Evolutionary conservation across 1,140 invertebrate genomes (phyloP), one percentile per base, ranked within the genome.

Genomic region (Drosophila ironensis): DNA sequence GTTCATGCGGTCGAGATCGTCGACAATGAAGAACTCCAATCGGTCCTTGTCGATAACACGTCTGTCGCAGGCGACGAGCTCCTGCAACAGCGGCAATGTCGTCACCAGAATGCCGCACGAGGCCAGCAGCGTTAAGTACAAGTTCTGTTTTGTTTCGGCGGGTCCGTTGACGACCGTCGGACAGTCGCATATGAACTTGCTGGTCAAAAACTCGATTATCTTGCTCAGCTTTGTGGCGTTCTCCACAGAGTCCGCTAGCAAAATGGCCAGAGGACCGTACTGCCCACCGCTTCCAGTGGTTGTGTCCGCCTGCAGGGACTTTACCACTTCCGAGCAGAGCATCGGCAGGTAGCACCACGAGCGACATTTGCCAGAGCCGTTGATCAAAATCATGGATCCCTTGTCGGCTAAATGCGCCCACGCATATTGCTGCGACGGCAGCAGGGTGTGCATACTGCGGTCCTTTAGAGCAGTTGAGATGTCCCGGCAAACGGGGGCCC

Each of bases 81-180:
- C n/a, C n/a, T n/a, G n/a, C n/a, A 78, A 27, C 1, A 59, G 52
- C 0, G 11, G 3, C 0, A 27, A 2, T 1, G 70, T 86, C 0
- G 78, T 56, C 8, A 84, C 46, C 19, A 84, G 16, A 27, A 84
- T 70, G 17, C 74, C 80, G 12, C 74, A 84, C 0, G 59, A 42
- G n/a, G 63, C 53, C 0, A 84, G 70, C 4, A 84, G 35, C 19
- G 72, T 54, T 6, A 38, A 8, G 3, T 22, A 27, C 0, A 40
- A 4, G 1, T 77, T 48, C 2, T 0, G 0, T 3, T 17, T 2
- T 0, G 24, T 5, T 9, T 46, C 4, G 0, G 4, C 44, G 12
- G 24, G 59, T 3, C 69, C 52, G n/a, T 74, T 78, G 25, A 84
- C 9, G 37, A 86, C 54, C 11, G 51, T 78, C 0, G 25, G n/a